phyloP scores from a whole-genome alignment of 2,888 invertebrate species.

The Protodeltote pygarga region DNA sequence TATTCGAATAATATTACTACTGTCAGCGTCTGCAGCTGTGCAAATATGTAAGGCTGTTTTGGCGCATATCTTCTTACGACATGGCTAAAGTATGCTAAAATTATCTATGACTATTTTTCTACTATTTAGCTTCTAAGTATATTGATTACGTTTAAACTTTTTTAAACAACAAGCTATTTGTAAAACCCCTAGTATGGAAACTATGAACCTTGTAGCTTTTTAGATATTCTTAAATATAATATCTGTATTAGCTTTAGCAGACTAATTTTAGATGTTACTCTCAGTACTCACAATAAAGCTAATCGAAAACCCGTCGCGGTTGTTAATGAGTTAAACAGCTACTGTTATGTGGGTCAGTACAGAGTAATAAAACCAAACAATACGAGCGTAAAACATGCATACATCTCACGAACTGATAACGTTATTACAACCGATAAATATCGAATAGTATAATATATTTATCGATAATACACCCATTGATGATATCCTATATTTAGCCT shows the following conservation, averaged over 20 bases:
- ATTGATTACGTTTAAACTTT: too few relatives aligned
- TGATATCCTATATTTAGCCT: conserved; percentile 23
- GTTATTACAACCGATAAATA: conserved; percentile 40
- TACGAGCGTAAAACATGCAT: conserved; percentile 30
- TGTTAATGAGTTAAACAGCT: conserved; percentile 47
- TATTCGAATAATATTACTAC: conserved; percentile 59
- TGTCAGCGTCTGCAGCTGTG: conserved; percentile 70
- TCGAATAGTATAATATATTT: conserved; percentile 17
- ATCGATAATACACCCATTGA: conserved; percentile 28
- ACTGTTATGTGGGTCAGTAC: conserved; percentile 58
- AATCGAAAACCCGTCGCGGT: conserved; percentile 31
- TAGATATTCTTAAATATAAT: too few relatives aligned
- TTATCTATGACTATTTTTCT: neutral
- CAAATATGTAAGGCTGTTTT: conserved; percentile 50
- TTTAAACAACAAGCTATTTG: too few relatives aligned
- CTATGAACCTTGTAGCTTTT: too few relatives aligned
- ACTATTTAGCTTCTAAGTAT: too few relatives aligned
- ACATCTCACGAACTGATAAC: conserved; percentile 45
- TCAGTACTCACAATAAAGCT: conserved; percentile 7
- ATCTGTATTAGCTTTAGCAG: conserved; percentile 11
- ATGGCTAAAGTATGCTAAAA: conserved; percentile 11
- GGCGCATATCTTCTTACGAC: conserved; percentile 12
- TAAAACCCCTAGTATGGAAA: too few relatives aligned
- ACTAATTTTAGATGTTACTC: conserved; percentile 23
- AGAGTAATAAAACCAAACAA: conserved; percentile 50